These are phyloP conservation scores for Cirrhinus mrigala DNA, from an alignment of 2,797 vertebrate genomes.

Conservation along the genomic window DNA sequence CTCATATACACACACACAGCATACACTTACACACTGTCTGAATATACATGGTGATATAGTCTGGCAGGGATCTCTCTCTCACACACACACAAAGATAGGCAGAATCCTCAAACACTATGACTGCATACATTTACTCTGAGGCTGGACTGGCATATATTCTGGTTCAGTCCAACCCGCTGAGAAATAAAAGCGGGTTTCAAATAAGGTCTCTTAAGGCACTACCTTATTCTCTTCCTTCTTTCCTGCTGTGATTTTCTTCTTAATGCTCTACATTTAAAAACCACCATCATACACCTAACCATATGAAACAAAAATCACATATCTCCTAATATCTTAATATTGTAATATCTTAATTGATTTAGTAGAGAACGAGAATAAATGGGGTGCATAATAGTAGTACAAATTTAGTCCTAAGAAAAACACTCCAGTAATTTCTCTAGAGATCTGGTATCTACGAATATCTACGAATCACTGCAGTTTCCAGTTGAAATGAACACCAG, in stretches of 20 bases:
- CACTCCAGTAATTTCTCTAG: neutral
- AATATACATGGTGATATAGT: conserved; percentile 55
- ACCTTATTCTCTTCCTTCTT: neutral
- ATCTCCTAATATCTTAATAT: too few relatives aligned
- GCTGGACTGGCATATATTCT: conserved; percentile 5
- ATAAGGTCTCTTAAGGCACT: conserved; percentile 20
- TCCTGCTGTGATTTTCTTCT: neutral
- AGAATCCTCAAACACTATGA: conserved; percentile 26
- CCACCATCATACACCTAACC: neutral
- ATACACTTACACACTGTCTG: conserved; percentile 25
- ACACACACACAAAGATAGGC: conserved; percentile 44
- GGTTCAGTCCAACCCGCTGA: neutral
- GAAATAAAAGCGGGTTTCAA: neutral
- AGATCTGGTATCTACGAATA: neutral
- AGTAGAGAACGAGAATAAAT: neutral
- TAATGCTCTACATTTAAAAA: neutral
- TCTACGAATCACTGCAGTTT: too few relatives aligned
- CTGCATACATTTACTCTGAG: conserved; percentile 19
- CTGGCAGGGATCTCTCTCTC: conserved; percentile 35
- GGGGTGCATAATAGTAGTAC: neutral
- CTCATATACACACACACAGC: conserved; percentile 12
- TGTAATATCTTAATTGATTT: conserved; percentile 5
- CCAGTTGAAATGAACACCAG: too few relatives aligned
- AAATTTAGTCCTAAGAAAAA: neutral
- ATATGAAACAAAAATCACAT: neutral